Evolutionary conservation across 2,113 vertebrate species (phyloP).

Genomic region (Poeciliopsis occidentalis): DNA sequence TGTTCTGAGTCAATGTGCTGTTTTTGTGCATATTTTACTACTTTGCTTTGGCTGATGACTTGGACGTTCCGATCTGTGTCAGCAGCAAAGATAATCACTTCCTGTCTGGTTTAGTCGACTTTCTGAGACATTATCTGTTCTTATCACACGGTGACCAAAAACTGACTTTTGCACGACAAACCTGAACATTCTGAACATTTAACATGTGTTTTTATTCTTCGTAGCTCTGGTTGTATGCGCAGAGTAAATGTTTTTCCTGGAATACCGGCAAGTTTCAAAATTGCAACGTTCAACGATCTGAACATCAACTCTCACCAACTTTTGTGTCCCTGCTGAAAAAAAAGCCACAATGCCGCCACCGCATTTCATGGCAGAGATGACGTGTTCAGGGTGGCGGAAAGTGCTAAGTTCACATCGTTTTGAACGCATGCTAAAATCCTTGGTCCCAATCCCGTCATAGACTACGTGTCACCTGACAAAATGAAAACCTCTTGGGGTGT

Average conservation of each 20-base stretch:
- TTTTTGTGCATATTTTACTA: neutral
- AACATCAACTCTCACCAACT: neutral
- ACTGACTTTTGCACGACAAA: no score
- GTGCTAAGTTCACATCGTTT: neutral
- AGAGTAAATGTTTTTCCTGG: no score
- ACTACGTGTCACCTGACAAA: neutral
- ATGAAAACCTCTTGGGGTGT: neutral
- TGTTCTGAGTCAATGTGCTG: neutral
- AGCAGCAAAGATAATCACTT: neutral
- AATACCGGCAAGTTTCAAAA: neutral
- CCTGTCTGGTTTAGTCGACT: neutral
- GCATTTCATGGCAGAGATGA: neutral
- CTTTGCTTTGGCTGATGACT: neutral
- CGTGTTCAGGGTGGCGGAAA: neutral
- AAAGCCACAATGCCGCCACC: neutral
- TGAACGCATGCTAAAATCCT: neutral
- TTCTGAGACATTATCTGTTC: neutral
- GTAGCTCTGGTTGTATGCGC: no score
- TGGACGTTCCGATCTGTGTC: neutral
- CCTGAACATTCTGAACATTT: no score
- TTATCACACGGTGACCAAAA: neutral
- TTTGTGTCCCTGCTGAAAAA: neutral
- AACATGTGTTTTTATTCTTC: no score
- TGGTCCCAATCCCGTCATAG: neutral
- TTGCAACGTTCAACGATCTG: neutral